These are phyloP conservation scores for Zosterops pallidus DNA, from an alignment of 2,113 vertebrate species.

Conservation along the genomic window DNA sequence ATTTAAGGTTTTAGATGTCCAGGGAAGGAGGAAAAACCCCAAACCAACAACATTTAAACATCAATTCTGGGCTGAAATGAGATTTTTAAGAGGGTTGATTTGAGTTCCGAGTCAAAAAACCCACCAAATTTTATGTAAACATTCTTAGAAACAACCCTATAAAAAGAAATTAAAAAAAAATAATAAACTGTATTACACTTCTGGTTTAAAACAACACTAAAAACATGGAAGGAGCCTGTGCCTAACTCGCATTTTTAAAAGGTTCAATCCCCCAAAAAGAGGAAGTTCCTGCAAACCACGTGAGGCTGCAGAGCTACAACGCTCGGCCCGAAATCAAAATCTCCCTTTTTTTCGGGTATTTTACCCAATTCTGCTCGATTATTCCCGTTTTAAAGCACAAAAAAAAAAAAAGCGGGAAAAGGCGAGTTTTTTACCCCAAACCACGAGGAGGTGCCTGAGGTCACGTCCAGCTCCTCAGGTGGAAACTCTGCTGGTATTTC, in stretches of 20 bases:
- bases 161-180: fast-evolving
- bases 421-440: neutral
- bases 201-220: fast-evolving
- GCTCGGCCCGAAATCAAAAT: neutral
- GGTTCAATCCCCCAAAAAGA: fast-evolving
- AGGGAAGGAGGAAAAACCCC: neutral
- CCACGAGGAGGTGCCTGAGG: neutral
- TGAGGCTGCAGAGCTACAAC: fast-evolving
- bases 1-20: fast-evolving
- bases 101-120: fast-evolving
- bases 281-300: neutral
- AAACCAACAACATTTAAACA: fast-evolving
- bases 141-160: fast-evolving
- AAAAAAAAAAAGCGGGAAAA: fast-evolving
- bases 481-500: fast-evolving
- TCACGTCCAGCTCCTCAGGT: neutral
- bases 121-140: fast-evolving
- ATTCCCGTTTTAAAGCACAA: fast-evolving
- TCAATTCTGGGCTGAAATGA: fast-evolving
- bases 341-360: fast-evolving
- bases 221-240: fast-evolving
- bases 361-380: too few relatives aligned
- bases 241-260: fast-evolving
- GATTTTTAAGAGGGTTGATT: neutral
- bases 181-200: fast-evolving